Base-by-base conservation (phyloP, 2,888 invertebrate genomes). In the Drosophila sordidapex region DNA sequence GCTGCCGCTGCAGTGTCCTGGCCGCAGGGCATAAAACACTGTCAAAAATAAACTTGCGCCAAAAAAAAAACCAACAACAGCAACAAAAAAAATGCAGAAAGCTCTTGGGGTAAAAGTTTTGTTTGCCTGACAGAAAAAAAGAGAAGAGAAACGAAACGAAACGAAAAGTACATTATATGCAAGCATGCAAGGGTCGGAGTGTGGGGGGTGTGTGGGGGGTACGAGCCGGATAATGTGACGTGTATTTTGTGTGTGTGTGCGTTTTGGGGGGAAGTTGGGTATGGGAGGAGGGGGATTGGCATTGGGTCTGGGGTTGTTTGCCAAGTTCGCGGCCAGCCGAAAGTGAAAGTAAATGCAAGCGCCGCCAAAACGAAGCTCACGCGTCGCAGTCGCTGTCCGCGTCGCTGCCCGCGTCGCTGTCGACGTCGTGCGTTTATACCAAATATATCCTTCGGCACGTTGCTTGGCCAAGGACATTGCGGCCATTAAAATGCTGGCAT, bases 401-500 rank as follows among this genome's bases (percentile, higher is more conserved):
- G 76, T 25, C 56, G 62, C 57, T 11, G 64, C 67, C 67, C 71
- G 43, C 68, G 75, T 58, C 74, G 74, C 56, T 60, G 78, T 36
- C 40, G 62, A 48, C 75, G 69, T 46, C 59, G 74, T 74, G 73
- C 67, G 70, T 61, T 71, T 63, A 25, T 46, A 69, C 58, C 79
- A 82, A 88, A 84, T 90, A 90, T 91, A 90, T 91, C 89, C 91
- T 90, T 91, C 91, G 83, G 83, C 81, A 85, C 81, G 78, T 80
- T 83, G 90, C 91, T 91, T 91, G 90, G 91, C 92, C 92, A 92
- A 92, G 92, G 92, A 92, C 92, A 92, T 91, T 91, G 83, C 77
- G 91, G 90, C 91, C 89, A 92, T 92, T 91, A 92, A 92, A 91
- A 86, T 75, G 81, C 79, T 90, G 83, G 82, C 83, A 85, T 60